Evolutionary conservation across 2,113 vertebrate genomes (phyloP), one percentile per base, ranked within the genome.

Genomic region (Camelus bactrianus): DNA sequence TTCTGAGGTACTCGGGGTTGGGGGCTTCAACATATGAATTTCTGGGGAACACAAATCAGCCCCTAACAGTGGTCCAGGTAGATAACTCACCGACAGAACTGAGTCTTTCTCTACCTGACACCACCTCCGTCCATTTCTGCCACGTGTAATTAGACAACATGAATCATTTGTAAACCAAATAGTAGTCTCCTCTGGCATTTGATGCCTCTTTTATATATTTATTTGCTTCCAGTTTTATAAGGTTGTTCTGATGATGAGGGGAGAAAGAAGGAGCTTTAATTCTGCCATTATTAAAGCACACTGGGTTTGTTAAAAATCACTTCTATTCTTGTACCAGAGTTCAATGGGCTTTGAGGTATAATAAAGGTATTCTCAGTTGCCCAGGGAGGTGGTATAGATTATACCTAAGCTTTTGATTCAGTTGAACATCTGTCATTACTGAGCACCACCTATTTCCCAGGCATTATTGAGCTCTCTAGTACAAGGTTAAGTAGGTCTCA

Each of bases 281-380:
- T 81, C 20, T 85, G 26, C 16, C 50, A 79, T 95, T 79, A 95
- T 70, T 48, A 91, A 93, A 88, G 42, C 52, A 96, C 16, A 3
- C 0, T 52, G 20, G n/a, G 24, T 77, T 92, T 83, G 19, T 87
- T 88, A 52, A 83, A 93, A 93, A 80, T 87, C 72, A 84, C 28
- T 88, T 89, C 14, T 62, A 60, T 32, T 73, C 17, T 94, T 83
- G 56, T n/a, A 81, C 14, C 19, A 69, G 62, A 94, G 94, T 84
- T 90, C 72, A 88, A 3, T 24, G 19, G 28, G 13, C 67, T 84
- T 92, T 56, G 75, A 77, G 7, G 17, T 62, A 38, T 24, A 35
- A 81, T 22, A 65, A 1, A 20, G 52, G 14, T 7, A 70, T 60
- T 65, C 4, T 52, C 24, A 64, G 13, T 35, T 52, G 22, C 32